Evolutionary conservation across 2,888 invertebrate genomes (phyloP), one percentile per base, ranked within the genome.

Genomic region (Timema cristinae): DNA sequence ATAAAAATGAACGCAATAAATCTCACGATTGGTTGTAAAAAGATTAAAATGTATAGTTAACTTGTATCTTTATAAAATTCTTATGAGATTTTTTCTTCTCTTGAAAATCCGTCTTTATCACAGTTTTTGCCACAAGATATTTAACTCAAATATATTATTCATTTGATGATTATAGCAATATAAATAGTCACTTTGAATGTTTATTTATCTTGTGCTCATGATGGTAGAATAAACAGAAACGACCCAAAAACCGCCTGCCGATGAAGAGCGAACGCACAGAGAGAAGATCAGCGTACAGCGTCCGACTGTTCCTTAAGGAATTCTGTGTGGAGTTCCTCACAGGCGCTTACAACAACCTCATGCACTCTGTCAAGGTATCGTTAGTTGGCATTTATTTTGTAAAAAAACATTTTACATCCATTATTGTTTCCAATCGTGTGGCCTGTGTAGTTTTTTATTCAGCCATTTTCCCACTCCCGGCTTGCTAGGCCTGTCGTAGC

Each of bases 271-370:
- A 83, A 6, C 83, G 83, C 75, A 81, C 86, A 70, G 91, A 91
- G 75, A 87, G 96, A 49, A 86, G 92, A 75, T 97, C 98, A 70
- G 94, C 95, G 11, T 90, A 96, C 80, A 92, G 93, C 78, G 91
- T 98, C 69, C 82, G 97, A 77, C 85, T 97, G 76, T 93, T 96
- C 82, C 85, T 97, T 73, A 95, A 95, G 83, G 95, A 97, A 79
- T 98, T 98, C 84, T 97, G 97, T 83, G 89, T 92, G 75, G 94
- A 97, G 83, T 94, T 98, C 81, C 83, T 98, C 74, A 92, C 93
- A 80, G 94, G 92, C 68, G 92, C 94, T 70, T 99, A 97, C 85
- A 98, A 98, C 82, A 89, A 91, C 32, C 84, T 98, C 71, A 97
- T 98, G 93, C 88, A 89, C 79, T 88, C 92, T 81, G 93, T 95